Evolutionary conservation across 2,888 invertebrate genomes (phyloP).

Genomic region (Emesis furor): DNA sequence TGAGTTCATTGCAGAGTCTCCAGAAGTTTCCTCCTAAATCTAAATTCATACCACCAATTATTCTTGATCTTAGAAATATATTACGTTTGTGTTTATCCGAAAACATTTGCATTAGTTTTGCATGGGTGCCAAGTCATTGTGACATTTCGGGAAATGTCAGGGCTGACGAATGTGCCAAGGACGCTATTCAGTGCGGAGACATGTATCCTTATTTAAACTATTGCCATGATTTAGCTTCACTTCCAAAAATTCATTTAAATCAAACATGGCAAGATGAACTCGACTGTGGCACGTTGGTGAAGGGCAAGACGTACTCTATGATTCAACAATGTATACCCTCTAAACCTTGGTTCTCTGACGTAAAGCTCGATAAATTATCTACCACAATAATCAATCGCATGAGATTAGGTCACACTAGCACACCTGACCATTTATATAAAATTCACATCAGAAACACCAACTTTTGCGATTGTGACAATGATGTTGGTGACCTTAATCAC

Average conservation of each 20-base stretch:
- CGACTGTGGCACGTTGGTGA: background rate
- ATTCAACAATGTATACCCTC: background rate
- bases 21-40: background rate
- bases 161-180: background rate
- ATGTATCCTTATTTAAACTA: too few relatives aligned
- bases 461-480: background rate
- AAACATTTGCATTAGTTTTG: background rate
- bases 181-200: background rate
- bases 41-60: too few relatives aligned
- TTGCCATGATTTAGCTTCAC: background rate
- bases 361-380: background rate
- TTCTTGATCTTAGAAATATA: background rate
- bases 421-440: background rate
- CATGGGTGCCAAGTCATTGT: slow-evolving; percentile 5
- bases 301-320: background rate
- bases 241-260: background rate
- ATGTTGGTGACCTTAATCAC: background rate
- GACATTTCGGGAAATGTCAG: background rate
- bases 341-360: background rate
- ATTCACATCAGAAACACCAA: background rate
- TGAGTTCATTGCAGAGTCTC: slow-evolving; percentile 3
- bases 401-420: background rate
- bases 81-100: background rate
- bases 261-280: background rate
- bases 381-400: background rate